phyloP scores from a whole-genome alignment of 2,888 invertebrate species.

The Platycheirus albimanus region DNA sequence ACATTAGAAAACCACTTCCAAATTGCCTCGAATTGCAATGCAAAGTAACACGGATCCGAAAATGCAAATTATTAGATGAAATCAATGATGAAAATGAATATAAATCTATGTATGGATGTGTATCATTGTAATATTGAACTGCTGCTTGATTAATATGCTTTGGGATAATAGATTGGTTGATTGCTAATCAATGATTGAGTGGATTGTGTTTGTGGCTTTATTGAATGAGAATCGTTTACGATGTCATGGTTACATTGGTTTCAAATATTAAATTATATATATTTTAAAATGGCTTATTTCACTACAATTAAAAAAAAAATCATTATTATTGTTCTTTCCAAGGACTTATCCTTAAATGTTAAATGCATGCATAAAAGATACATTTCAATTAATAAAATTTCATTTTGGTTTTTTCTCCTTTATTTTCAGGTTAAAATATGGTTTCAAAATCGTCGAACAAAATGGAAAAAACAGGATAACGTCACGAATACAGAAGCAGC shows the following conservation, averaged over 20 bases:
- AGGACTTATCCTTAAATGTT: no score
- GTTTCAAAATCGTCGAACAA: slow-evolving; percentile 83
- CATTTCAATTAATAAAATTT: no score
- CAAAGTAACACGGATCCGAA: slow-evolving; percentile 28
- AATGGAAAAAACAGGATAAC: slow-evolving; percentile 95
- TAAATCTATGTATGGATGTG: no score
- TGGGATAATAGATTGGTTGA: slow-evolving; percentile 64
- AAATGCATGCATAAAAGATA: no score
- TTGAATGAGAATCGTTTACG: slow-evolving; percentile 18
- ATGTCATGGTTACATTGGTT: neutral
- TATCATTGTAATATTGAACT: slow-evolving; percentile 53
- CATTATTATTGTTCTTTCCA: no score
- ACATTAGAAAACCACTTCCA: slow-evolving; percentile 36
- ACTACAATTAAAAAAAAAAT: no score
- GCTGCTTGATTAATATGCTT: slow-evolving; percentile 47
- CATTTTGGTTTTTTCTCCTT: no score
- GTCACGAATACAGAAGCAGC: slow-evolving; percentile 94
- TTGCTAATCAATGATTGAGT: slow-evolving; percentile 66
- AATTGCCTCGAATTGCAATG: slow-evolving; percentile 25
- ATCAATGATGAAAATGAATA: slow-evolving; percentile 61
- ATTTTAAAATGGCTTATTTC: slow-evolving; percentile 8
- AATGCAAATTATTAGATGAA: slow-evolving; percentile 70
- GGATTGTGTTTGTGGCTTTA: slow-evolving; percentile 40
- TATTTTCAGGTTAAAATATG: slow-evolving; percentile 82
- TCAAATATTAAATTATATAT: no score